A percentile compares a stretch with the other conserved stretches of the same genome.
Evolutionary conservation across 2,113 vertebrate genomes (phyloP).

Genomic region (Pavo muticus): DNA sequence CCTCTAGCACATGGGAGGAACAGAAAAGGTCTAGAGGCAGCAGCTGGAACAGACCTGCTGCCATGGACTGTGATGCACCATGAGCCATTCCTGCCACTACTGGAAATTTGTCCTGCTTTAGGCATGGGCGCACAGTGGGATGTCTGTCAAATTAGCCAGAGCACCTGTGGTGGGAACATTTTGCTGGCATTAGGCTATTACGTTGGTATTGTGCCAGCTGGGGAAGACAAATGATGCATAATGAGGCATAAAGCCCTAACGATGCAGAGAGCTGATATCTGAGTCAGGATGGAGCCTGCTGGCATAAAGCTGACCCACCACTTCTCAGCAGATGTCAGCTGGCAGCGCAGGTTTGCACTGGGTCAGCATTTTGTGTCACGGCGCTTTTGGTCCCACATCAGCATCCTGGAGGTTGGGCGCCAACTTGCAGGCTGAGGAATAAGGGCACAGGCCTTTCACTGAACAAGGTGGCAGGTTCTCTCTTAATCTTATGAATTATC

Average conservation of each 20-base stretch:
- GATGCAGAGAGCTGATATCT: constrained; percentile 15
- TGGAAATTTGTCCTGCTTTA: constrained; percentile 34
- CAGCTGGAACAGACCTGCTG: background rate
- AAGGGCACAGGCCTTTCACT: background rate
- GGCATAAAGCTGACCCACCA: background rate
- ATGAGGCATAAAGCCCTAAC: background rate
- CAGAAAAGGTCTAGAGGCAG: background rate
- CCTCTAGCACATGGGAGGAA: background rate
- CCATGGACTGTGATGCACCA: background rate
- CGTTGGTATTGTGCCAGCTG: background rate
- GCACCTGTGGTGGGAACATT: constrained; percentile 63
- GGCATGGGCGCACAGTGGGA: background rate
- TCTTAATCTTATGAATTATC: background rate
- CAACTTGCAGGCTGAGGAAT: background rate
- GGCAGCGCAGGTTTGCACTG: background rate
- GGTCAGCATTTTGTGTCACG: fast-evolving
- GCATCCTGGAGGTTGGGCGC: background rate
- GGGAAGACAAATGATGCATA: constrained; percentile 9
- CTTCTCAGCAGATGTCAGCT: background rate
- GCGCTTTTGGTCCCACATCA: background rate
- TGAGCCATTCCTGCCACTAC: background rate
- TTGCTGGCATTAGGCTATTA: constrained; percentile 19
- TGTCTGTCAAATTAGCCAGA: constrained; percentile 23
- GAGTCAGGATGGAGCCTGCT: background rate
- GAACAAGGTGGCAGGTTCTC: background rate